Percentiles rank a stretch among this genome's conserved stretches.
Evolutionary conservation across 2,888 invertebrate genomes (phyloP).

Genomic region (Phymatocera aterrima): DNA sequence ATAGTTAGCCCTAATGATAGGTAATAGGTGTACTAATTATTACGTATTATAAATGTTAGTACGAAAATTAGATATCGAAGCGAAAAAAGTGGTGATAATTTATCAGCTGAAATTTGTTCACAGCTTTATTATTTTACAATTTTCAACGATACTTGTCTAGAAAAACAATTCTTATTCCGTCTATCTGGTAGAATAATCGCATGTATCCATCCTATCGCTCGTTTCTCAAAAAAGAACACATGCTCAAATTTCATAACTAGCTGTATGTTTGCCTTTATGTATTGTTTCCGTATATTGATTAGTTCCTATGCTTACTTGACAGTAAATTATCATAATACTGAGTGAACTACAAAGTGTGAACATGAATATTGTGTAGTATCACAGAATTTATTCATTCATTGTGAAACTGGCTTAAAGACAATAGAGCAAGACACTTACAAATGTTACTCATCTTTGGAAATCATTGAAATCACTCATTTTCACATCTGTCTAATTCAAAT

Average conservation of each 20-base stretch:
- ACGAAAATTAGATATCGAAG: not conserved
- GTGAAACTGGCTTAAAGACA: no score
- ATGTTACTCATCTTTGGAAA: not conserved
- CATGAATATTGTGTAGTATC: not conserved
- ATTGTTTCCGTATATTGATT: not conserved
- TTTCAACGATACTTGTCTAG: not conserved
- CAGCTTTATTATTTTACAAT: not conserved
- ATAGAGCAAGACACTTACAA: no score
- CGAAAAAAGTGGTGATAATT: not conserved
- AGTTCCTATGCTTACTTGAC: not conserved
- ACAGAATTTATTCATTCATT: no score
- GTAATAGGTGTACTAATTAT: not conserved
- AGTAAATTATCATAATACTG: not conserved
- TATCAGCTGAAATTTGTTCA: not conserved
- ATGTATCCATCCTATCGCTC: constrained; percentile 1
- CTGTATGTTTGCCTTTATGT: not conserved
- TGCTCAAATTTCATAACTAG: not conserved
- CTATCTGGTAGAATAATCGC: constrained; percentile 1
- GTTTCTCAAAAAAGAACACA: not conserved
- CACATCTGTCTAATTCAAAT: not conserved
- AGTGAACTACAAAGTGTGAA: not conserved
- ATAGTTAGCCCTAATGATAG: not conserved
- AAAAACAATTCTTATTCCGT: not conserved
- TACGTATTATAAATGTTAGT: constrained; percentile 4
- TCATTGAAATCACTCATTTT: not conserved